Base-by-base conservation (phyloP, 2,797 vertebrate genomes). In the Halcyon smyrnensis region DNA sequence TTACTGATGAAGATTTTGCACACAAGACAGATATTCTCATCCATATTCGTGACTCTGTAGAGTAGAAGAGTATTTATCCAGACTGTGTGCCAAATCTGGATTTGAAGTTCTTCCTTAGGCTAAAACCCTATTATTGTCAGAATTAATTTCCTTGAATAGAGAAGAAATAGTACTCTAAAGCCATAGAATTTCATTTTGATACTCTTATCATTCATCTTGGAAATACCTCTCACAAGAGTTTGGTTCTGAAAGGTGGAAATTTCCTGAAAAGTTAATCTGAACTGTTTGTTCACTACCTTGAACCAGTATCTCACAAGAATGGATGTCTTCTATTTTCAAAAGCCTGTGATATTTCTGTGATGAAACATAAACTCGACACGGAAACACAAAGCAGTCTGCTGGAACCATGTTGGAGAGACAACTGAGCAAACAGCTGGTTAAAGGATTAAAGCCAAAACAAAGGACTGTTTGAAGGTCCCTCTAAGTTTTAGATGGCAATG, bases 371-470 rank as follows among this genome's bases (percentile, higher is more conserved):
- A 94, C 94, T 93, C 19, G 1, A 82, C 93, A 63, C 94, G 92
- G 77, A 94, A 97, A 96, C 88, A 94, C 77, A 96, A 90, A 96
- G 95, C 94, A 63, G 92, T 93, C 96, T 84, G 90, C 94, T 94
- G 91, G 94, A 95, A 94, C 94, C 2, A 0, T 1, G 20, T 59
- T 69, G 86, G 77, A 91, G 69, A 92, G 85, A 81, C 89, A 94
- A 96, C 82, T 95, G 95, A 94, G 93, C 94, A 96, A 96, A 96
- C 91, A 96, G 71, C 77, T 94, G 91, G 91, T 88, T 91, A 89
- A 96, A 96, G 93, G 94, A 96, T 96, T 92, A 95, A 96, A 96
- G 94, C 85, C 93, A 95, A 96, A 94, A 97, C 94, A 96, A 94
- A 96, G 91, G 74, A 81, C 73, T 90, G 83, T 96, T 96, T 95